Base-by-base conservation (phyloP, 2,797 vertebrate species). In the Monodelphis domestica region DNA sequence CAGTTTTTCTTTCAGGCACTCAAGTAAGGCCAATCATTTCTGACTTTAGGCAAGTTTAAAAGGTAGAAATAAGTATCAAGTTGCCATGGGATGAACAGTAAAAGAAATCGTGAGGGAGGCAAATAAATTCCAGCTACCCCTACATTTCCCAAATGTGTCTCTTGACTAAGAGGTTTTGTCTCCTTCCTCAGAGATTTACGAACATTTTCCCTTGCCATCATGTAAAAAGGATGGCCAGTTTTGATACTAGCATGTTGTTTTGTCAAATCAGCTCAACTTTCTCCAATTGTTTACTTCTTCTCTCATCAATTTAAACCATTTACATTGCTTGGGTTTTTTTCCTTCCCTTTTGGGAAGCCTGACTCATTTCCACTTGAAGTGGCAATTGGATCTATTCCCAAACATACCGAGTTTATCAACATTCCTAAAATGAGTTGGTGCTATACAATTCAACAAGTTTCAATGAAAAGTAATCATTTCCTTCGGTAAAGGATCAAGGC, bases 381-480 rank as follows among this genome's bases (percentile, higher is more conserved):
- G 17, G n/a, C 63, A 78, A 78, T 78, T 78, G 63, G 63, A 24
- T 78, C 63, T 45, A 78, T 78, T 78, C 63, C 63, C n/a, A 78
- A 45, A 78, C n/a, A 78, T 45, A 21, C 63, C 5, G 6, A 78
- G n/a, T 78, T 78, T 78, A 45, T 53, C 57, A 70, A 0, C 0
- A 45, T 93, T 88, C 70, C 26, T 4, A 24, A 4, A 57, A 17
- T 91, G 96, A 89, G 53, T 91, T 94, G 54, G 2, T 70, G 91
- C 91, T 84, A 59, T 15, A 52, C 4, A 29, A 90, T 17, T 10
- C 50, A 50, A 14, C 57, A 91, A 90, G 2, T 91, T 54, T 93
- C 15, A 89, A 50, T 91, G 54, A 38, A 94, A 91, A 56, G 7
- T 70, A 54, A 0, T 5, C 30, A 0, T 54, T 12, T 53, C 28